Evolutionary conservation across 2,113 vertebrate genomes (phyloP), one percentile per base, ranked within the genome.

Genomic region (Urocolius indicus): DNA sequence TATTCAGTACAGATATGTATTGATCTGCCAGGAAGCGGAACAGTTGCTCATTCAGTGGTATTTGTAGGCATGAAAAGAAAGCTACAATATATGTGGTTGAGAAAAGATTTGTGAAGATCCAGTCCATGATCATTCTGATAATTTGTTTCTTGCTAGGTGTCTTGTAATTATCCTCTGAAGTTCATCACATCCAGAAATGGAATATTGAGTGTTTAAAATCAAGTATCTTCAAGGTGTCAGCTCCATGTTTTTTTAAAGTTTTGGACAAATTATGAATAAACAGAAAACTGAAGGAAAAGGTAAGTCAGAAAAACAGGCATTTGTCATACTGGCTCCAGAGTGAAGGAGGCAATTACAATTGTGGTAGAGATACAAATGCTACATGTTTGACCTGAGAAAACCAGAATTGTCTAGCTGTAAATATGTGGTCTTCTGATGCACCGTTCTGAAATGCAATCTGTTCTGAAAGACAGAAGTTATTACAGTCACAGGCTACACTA

Each of bases 331-430:
- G 41, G 26, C n/a, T 27, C 32, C 9, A 58, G 43, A 62, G 27
- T 32, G 10, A 71, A 7, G 3, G 10, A 65, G 7, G 5, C 11
- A 78, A n/a, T 3, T 73, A 48, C 9, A 65, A 15, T 43, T 83
- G 5, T 21, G 48, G 6, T 11, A 38, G 36, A 61, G 6, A 22
- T 22, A 15, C 19, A 76, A 94, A 45, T 54, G 19, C 17, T 79
- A 26, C 0, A 0, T 10, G 1, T 63, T 82, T 55, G 5, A 15
- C 32, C 6, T 5, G 51, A 73, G 20, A 57, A 49, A 77, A 66
- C 11, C 4, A 38, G 32, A 61, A 59, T 36, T 22, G 2, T 24
- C 14, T 71, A 46, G 4, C 2, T 63, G 43, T 71, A 17, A 58
- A 68, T 84, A 18, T 77, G 7, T 71, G 9, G 5, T 73, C 7